phyloP scores from a whole-genome alignment of 2,113 vertebrate genomes.

The Shinisaurus crocodilurus region DNA sequence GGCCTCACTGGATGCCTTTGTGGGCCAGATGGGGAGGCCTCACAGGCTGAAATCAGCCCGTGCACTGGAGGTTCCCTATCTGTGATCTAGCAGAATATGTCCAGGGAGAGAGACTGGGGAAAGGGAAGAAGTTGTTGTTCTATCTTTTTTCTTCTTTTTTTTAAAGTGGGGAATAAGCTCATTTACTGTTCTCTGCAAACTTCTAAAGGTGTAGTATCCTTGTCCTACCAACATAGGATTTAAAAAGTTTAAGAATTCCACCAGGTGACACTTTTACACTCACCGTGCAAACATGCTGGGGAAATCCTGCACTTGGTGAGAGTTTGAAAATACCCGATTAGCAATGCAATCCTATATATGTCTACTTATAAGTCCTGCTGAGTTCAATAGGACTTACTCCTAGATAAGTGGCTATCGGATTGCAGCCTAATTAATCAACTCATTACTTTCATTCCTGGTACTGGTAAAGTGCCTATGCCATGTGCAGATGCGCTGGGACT shows the following conservation, averaged over 20 bases:
- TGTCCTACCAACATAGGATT: not conserved
- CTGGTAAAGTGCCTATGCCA: not conserved
- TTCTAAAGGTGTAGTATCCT: not conserved
- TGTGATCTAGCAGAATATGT: too few species aligned
- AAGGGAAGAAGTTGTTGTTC: not conserved
- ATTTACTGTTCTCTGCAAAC: not conserved
- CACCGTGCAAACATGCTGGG: too few species aligned
- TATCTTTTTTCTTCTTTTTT: not conserved
- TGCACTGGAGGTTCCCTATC: too few species aligned
- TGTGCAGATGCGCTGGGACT: not conserved
- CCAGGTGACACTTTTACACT: not conserved
- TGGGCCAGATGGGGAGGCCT: too few species aligned
- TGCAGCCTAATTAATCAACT: too few species aligned
- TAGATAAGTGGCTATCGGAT: too few species aligned
- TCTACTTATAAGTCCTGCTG: too few species aligned
- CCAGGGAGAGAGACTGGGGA: not conserved
- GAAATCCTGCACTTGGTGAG: not conserved
- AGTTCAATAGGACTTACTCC: too few species aligned
- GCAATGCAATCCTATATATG: too few species aligned
- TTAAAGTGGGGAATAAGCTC: not conserved
- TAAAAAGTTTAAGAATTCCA: not conserved
- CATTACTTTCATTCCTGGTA: not conserved
- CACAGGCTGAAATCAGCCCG: too few species aligned
- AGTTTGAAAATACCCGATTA: not conserved
- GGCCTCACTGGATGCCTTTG: too few species aligned